Evolutionary conservation across 2,113 vertebrate genomes (phyloP), one percentile per base, ranked within the genome.

Genomic region (Rutilus rutilus): DNA sequence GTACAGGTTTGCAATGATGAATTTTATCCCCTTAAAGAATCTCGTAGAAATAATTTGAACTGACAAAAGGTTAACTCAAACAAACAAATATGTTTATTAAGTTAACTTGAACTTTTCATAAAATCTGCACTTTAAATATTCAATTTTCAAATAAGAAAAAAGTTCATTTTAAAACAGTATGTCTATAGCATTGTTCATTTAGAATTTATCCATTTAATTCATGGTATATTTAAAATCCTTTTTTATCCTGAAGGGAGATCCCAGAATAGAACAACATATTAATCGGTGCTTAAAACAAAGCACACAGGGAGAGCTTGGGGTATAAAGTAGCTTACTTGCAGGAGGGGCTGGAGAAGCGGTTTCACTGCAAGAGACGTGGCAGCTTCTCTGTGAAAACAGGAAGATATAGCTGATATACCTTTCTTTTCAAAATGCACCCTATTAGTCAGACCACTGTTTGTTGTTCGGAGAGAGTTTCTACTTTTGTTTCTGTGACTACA

Each of bases 211-310:
- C 11, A 25, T 74, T 57, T 10, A 78, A 78, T 57, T 77, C 50
- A 30, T 23, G 50, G 27, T 57, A 36, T 0, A 36, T 78, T 36
- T 78, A 36, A 52, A 30, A 30, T 36, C 76, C 42, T 47, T 10
- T n/a, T 77, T 77, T 23, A n/a, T 78, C 52, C 50, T 47, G 71
- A 75, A 75, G 71, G 69, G 71, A 74, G 42, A 45, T 74, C 71
- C 71, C 42, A 74, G 71, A 74, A 74, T 74, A 74, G 71, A 75
- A 47, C 71, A 47, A 75, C 39, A 75, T 36, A 47, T 75, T 75
- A 75, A 75, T n/a, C 19, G 1, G 52, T 59, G 52, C 52, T 57
- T 78, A 52, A 57, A 57, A 78, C 50, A 57, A 75, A 50, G 75
- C 27, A 33, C 50, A 57, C 27, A 57, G 27, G 23, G 52, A 57